Conservation (phyloP, 2,797 vertebrate genomes). For the Linurgus olivaceus region DNA sequence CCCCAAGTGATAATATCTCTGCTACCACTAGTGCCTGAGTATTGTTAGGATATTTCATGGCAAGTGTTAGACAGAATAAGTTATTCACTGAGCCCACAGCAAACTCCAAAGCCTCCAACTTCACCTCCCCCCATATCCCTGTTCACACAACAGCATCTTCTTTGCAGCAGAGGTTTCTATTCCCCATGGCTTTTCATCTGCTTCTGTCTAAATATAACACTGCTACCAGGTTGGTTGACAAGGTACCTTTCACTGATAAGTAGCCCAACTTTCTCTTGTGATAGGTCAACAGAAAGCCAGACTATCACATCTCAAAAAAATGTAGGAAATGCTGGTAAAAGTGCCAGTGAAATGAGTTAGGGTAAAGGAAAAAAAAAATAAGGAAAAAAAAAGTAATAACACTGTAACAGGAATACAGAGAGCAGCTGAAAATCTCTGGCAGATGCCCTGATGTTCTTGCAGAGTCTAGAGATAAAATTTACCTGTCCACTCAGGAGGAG, state of each 20-base stretch:
- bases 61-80: conserved; percentile 61
- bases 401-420: conserved; percentile 9
- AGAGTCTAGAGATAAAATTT: conserved; percentile 27
- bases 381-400: neutral
- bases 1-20: conserved; percentile 70
- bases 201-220: conserved; percentile 27
- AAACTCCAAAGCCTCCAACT: conserved; percentile 15
- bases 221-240: neutral
- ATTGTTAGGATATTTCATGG: conserved; percentile 68
- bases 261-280: conserved; percentile 5
- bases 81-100: conserved; percentile 57
- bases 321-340: conserved; percentile 11
- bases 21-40: conserved; percentile 32
- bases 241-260: conserved; percentile 67
- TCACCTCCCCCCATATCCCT: conserved; percentile 14
- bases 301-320: conserved; percentile 20
- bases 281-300: conserved; percentile 46
- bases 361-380: neutral
- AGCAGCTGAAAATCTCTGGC: conserved; percentile 24
- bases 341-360: neutral
- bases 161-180: conserved; percentile 12
- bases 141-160: neutral
- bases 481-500: accelerated
- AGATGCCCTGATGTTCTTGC: neutral
- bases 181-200: conserved; percentile 31